Conservation (phyloP, 1,140 invertebrate genomes). For the Scaptomyza montana region DNA sequence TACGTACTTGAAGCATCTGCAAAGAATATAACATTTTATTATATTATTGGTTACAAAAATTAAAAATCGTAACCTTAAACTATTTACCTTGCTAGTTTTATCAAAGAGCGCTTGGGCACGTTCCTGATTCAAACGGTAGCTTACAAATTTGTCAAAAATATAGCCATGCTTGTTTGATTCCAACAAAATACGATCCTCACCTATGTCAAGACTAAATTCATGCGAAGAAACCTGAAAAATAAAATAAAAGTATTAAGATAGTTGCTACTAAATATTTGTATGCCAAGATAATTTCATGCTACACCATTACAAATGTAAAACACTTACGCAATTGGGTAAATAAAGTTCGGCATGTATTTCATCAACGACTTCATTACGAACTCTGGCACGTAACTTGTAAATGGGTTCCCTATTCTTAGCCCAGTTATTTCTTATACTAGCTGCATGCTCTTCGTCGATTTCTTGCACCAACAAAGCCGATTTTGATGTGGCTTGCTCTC, state of each 20-base stretch:
- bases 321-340: conserved; percentile 83
- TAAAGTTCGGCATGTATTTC: conserved; percentile 84
- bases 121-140: conserved; percentile 86
- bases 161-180: conserved; percentile 86
- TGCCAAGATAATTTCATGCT: background rate
- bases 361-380: conserved; percentile 67
- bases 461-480: conserved; percentile 62
- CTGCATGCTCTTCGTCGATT: conserved; percentile 73
- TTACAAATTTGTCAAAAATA: conserved; percentile 88
- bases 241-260: too few species aligned
- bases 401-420: conserved; percentile 56
- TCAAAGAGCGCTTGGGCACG: conserved; percentile 87
- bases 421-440: conserved; percentile 21
- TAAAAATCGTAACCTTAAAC: background rate
- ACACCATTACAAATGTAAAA: background rate
- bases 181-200: conserved; percentile 89
- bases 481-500: background rate
- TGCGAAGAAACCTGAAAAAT: conserved; percentile 85
- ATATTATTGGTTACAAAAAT: background rate
- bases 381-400: conserved; percentile 83
- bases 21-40: conserved; percentile 13
- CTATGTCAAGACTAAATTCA: conserved; percentile 87
- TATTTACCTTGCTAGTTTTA: conserved; percentile 77
- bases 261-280: background rate
- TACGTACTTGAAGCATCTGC: conserved; percentile 78